Evolutionary conservation across 2,888 invertebrate genomes (phyloP).

Genomic region (Limnephilus marmoratus): DNA sequence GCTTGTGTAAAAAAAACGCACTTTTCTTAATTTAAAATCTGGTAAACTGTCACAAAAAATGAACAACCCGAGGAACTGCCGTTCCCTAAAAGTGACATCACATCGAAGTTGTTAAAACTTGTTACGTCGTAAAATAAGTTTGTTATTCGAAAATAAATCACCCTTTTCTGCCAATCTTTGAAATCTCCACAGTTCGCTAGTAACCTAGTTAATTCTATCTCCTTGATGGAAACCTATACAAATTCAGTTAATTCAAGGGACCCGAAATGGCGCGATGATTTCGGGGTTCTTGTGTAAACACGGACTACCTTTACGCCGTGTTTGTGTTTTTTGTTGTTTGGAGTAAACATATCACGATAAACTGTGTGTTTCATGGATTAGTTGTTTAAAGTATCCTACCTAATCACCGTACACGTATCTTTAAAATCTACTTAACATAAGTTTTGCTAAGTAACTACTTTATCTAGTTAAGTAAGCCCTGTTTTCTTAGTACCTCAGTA

Average conservation of each 20-base stretch:
- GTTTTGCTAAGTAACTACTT: not conserved
- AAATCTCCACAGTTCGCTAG: not conserved
- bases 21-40: no score
- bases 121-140: no score
- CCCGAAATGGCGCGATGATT: conserved; percentile 2
- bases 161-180: no score
- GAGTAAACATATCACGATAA: not conserved
- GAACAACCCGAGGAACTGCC: no score
- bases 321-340: conserved; percentile 2
- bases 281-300: not conserved
- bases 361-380: not conserved
- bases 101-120: no score
- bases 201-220: not conserved
- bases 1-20: no score
- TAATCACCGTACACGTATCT: not conserved
- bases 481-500: not conserved
- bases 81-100: no score
- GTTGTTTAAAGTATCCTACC: not conserved
- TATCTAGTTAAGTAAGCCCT: not conserved
- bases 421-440: not conserved
- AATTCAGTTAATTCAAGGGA: conserved; percentile 2
- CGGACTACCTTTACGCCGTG: not conserved
- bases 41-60: no score
- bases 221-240: not conserved
- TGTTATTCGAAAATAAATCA: no score